Conservation (phyloP, 2,113 vertebrate genomes). For the Mesembrinibis cayennensis region DNA sequence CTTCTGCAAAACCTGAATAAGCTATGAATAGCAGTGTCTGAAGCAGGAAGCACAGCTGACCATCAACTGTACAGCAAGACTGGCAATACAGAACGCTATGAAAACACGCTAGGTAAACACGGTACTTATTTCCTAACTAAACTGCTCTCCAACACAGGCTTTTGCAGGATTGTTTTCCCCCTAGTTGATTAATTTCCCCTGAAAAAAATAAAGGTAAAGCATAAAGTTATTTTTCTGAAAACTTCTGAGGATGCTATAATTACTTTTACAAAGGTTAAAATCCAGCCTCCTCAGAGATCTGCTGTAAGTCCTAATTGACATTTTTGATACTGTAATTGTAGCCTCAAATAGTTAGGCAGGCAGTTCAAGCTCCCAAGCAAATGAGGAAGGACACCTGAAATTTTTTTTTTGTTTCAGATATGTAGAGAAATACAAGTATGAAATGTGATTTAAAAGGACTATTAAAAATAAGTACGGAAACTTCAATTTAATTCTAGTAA, state of each 20-base stretch:
- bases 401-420: not conserved
- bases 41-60: not conserved
- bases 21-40: not conserved
- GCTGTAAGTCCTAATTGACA: not conserved
- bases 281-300: not conserved
- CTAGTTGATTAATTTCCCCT: not conserved
- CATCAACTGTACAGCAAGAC: not conserved
- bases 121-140: not conserved
- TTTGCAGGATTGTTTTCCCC: not conserved
- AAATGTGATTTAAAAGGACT: not conserved
- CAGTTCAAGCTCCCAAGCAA: not conserved
- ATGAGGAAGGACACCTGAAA: not conserved
- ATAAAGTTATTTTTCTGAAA: not conserved
- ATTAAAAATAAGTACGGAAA: not conserved
- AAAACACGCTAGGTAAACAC: not conserved
- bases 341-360: not conserved
- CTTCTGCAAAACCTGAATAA: conserved; percentile 3
- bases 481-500: not conserved
- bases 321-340: not conserved
- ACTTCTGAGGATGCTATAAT: not conserved
- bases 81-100: not conserved
- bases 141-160: not conserved
- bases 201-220: not conserved
- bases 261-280: not conserved
- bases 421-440: not conserved